Percentiles rank a stretch among this genome's conserved stretches.
These are phyloP conservation scores for Acronicta leporina DNA, from an alignment of 2,888 invertebrate species.

Conservation along the genomic window DNA sequence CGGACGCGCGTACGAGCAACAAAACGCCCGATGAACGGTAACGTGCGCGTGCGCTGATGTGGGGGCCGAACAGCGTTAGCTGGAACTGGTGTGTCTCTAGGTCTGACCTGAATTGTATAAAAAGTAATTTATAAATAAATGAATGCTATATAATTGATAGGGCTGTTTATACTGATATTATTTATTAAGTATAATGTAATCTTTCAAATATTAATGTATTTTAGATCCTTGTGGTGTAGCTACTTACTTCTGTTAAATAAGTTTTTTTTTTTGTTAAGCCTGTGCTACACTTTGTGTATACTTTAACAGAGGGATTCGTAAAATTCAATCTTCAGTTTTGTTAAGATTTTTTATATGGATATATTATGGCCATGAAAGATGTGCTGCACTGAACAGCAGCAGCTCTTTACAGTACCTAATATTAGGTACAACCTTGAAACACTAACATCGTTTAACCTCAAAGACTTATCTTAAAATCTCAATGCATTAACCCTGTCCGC, in stretches of 20 bases:
- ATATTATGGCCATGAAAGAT: background rate
- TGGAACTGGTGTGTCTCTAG: constrained; percentile 94
- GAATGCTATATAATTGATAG: too few relatives aligned
- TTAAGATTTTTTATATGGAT: background rate
- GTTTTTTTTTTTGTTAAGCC: too few relatives aligned
- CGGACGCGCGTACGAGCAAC: constrained; percentile 94
- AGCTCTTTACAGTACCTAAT: constrained; percentile 1
- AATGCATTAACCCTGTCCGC: constrained; percentile 42
- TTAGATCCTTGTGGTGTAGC: too few relatives aligned
- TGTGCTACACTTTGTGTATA: too few relatives aligned
- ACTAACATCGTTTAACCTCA: constrained; percentile 10
- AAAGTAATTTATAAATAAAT: background rate
- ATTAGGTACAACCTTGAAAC: constrained; percentile 23
- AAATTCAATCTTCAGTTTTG: too few relatives aligned
- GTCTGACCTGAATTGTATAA: constrained; percentile 90
- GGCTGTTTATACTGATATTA: too few relatives aligned
- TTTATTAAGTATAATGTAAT: too few relatives aligned
- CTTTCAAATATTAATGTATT: too few relatives aligned
- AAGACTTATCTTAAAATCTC: constrained; percentile 28
- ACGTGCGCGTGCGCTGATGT: constrained; percentile 93
- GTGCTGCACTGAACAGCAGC: background rate
- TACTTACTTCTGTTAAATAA: too few relatives aligned
- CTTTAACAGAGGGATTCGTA: too few relatives aligned
- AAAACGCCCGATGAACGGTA: constrained; percentile 95
- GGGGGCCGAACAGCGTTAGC: constrained; percentile 93